Conservation (phyloP, 2,113 vertebrate genomes). For the Amblyopsis rosae region DNA sequence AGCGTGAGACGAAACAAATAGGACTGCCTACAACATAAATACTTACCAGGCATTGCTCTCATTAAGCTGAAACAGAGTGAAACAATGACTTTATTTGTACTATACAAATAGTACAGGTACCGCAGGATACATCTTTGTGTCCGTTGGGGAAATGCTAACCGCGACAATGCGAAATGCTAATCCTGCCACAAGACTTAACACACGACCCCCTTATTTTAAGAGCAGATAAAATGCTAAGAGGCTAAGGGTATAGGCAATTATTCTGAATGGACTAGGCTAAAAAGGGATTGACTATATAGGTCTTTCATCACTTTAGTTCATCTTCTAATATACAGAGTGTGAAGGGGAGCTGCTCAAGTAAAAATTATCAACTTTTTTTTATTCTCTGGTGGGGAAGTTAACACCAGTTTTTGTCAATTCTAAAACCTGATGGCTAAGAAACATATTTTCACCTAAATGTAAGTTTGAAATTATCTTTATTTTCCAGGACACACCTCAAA, state of each 20-base stretch:
- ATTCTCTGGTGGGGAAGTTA: too few species aligned
- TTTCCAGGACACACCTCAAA: too few species aligned
- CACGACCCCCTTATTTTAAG: slow-evolving; percentile 5
- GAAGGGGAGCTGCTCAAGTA: slow-evolving; percentile 24
- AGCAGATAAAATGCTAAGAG: background rate
- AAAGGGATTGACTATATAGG: slow-evolving; percentile 3
- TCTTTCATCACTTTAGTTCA: slow-evolving; percentile 15
- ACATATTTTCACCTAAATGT: too few species aligned
- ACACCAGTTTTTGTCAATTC: too few species aligned
- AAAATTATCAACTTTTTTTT: slow-evolving; percentile 14
- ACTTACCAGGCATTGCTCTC: background rate
- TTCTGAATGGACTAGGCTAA: background rate
- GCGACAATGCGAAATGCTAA: too few species aligned
- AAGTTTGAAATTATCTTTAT: too few species aligned
- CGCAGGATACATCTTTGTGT: background rate
- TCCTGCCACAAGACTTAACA: slow-evolving; percentile 12
- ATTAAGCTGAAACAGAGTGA: slow-evolving; percentile 3
- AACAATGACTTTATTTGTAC: slow-evolving; percentile 15
- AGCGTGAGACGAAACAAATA: background rate
- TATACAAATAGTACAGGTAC: slow-evolving; percentile 18
- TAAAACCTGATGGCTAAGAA: too few species aligned
- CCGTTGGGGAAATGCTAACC: slow-evolving; percentile 11
- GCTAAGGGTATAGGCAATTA: too few species aligned
- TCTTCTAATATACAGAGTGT: slow-evolving; percentile 7
- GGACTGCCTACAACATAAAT: background rate